Evolutionary conservation across 2,888 invertebrate genomes (phyloP).

Genomic region (Aleiodes alternator): DNA sequence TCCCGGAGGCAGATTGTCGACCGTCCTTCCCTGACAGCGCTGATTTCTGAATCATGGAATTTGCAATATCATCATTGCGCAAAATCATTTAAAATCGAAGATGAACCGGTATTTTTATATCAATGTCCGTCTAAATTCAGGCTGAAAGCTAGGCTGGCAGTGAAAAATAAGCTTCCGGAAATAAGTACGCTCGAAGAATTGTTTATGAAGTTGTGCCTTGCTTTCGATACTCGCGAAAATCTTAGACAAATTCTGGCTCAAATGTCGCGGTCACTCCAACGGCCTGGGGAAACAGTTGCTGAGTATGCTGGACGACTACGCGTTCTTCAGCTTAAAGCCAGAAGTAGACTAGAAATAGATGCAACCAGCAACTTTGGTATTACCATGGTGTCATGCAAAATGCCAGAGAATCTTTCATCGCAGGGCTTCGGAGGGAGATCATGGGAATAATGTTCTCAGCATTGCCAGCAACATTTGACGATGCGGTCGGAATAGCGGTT

Average conservation of each 20-base stretch:
- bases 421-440: background rate
- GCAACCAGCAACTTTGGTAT: background rate
- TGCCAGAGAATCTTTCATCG: background rate
- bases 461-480: background rate
- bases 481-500: background rate
- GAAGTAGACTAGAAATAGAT: background rate
- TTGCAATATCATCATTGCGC: too few relatives aligned
- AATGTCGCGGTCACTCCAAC: background rate
- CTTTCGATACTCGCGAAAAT: background rate
- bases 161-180: background rate
- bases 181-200: background rate
- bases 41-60: too few relatives aligned
- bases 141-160: background rate
- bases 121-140: background rate
- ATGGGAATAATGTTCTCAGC: background rate
- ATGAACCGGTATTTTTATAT: background rate
- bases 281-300: background rate
- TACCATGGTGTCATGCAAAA: background rate
- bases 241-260: background rate
- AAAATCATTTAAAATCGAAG: too few relatives aligned
- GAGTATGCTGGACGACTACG: background rate
- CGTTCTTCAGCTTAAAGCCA: background rate
- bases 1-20: too few relatives aligned
- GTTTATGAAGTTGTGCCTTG: background rate
- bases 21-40: too few relatives aligned